Percentiles rank a stretch among this genome's conserved stretches.
These are phyloP conservation scores for Phylloscopus trochiloides DNA, from an alignment of 2,113 vertebrate genomes.

Conservation along the genomic window DNA sequence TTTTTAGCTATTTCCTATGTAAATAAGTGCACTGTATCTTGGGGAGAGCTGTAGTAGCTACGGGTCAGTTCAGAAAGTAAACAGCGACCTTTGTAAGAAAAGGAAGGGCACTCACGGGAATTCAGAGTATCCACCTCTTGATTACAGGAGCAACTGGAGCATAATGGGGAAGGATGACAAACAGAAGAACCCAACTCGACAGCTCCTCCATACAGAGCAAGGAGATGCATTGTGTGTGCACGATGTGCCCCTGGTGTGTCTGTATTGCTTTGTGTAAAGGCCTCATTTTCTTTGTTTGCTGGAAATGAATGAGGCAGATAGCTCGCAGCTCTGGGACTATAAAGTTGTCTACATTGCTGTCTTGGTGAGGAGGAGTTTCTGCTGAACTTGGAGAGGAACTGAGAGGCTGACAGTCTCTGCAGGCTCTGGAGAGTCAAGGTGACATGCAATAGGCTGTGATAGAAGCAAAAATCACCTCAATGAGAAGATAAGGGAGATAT, in stretches of 20 bases:
- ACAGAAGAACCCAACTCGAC: not conserved
- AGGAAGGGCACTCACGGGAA: not conserved
- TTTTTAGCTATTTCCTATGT: not conserved
- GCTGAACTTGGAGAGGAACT: not conserved
- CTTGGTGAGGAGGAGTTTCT: not conserved
- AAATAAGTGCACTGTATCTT: not conserved
- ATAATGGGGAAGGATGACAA: not conserved
- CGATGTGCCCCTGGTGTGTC: not conserved
- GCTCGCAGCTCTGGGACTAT: not conserved
- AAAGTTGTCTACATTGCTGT: not conserved
- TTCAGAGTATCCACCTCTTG: not conserved
- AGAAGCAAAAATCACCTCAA: not conserved
- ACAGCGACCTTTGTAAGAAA: not conserved
- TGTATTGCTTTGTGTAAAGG: not conserved
- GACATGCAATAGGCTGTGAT: not conserved
- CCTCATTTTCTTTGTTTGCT: not conserved
- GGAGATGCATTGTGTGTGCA: not conserved
- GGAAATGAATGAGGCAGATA: not conserved
- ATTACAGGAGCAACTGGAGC: not conserved
- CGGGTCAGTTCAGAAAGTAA: not conserved
- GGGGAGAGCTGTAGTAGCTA: not conserved
- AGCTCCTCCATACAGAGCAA: not conserved
- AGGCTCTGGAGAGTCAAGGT: not conserved
- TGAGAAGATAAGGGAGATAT: not conserved
- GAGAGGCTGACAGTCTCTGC: not conserved